Evolutionary conservation across 2,888 invertebrate genomes (phyloP), one percentile per base, ranked within the genome.

Genomic region (Cecidostiba fungosa): DNA sequence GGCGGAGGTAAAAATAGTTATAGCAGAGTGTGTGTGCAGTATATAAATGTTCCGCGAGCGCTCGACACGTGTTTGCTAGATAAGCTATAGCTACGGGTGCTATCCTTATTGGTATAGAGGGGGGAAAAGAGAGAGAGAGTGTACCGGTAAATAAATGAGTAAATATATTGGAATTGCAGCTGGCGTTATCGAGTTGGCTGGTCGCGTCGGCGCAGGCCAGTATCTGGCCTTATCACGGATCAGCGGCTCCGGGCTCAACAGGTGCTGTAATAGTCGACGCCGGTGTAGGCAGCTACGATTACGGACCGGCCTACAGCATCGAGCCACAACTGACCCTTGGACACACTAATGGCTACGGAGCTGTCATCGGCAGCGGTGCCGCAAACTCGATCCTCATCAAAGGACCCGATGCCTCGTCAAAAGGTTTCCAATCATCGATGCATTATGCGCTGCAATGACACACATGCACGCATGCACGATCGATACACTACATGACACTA

Each of bases 141-240:
- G 3, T 3, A 0, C 62, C 6, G 26, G 23, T 39, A 43, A 80
- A 80, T 59, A 36, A 76, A 62, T 54, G 78, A 73, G 66, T 26
- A 72, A 76, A 80, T 59, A 72, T 36, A 26, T 72, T 47, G 70
- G 47, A 62, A 59, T 70, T 12, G 62, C 82, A 89, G 89, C 85
- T 89, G 77, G 83, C 83, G 66, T 59, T 87, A 78, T 88, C 86
- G 86, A 83, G 87, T 85, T 87, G 85, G 47, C 50, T 88, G 74
- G 59, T 86, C 47, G 86, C 84, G 77, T 85, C 88, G 78, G 89
- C 87, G 81, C 87, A 87, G 76, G 90, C 89, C 73, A 89, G 89
- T 78, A 84, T 89, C 81, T 90, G 89, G 89, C 90, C 90, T 87
- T 90, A 90, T 89, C 90, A 89, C 85, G 90, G 87, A 87, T 87